Evolutionary conservation across 2,888 invertebrate species (phyloP), one percentile per base, ranked within the genome.

Genomic region (Pyrrhia umbra): DNA sequence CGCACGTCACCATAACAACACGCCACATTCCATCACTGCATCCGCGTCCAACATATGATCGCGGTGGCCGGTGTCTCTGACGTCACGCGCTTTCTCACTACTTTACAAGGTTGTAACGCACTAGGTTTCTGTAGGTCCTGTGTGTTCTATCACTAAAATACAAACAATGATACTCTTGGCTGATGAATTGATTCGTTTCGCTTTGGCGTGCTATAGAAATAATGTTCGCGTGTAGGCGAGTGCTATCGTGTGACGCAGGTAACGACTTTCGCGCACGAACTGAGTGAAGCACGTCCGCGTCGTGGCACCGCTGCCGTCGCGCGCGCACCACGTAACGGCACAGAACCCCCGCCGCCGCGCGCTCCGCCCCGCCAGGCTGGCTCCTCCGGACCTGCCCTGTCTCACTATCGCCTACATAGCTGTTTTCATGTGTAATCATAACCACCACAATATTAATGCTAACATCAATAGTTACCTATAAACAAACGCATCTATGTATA

Each of bases 241-340:
- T 90, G 88, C 85, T 88, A 86, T 89, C 84, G 88, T 91, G 88
- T 93, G 92, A 92, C 92, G 91, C 90, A 91, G 90, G 92, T 93
- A 93, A 92, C 91, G 91, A 94, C 93, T 95, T 94, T 94, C 94
- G 94, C 94, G 94, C 93, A 94, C 92, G 93, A 92, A 94, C 93
- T 94, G 95, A 93, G 92, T 93, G 94, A 94, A 94, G 92, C 93
- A 92, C 93, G 94, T 93, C 92, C 93, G 93, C 92, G 89, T 94
- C 94, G 94, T 92, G 93, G 88, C 88, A 87, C 78, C 75, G 81
- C 82, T 66, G 80, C 80, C 85, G 86, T 72, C 89, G 89, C 90
- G 86, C 88, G 90, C 90, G 90, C 91, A 88, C 87, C 88, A 89
- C 91, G 91, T 91, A 91, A 91, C 92, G 91, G 91, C 89, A 87